phyloP scores from a whole-genome alignment of 2,888 invertebrate genomes.

The Pseudococcus jackbeardsleyi region DNA sequence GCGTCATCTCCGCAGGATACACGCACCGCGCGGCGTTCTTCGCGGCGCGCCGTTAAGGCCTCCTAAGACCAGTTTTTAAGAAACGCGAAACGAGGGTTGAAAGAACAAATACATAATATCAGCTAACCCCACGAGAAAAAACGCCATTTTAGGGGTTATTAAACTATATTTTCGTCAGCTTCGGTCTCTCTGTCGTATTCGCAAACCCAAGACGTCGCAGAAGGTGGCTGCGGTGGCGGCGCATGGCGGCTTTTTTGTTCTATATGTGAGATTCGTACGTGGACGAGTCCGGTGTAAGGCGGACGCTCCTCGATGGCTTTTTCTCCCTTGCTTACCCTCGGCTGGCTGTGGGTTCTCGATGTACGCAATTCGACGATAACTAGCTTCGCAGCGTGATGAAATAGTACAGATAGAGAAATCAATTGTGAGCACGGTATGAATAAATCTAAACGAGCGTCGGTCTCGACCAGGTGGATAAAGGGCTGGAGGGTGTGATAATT shows the following conservation, averaged over 20 bases:
- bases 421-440: background rate
- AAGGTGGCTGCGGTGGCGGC: background rate
- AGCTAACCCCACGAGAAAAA: constrained; percentile 38
- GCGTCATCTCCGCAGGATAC: constrained; percentile 36
- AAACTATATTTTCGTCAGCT: constrained; percentile 22
- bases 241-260: constrained; percentile 17
- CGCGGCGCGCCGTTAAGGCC: background rate
- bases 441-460: constrained; percentile 21
- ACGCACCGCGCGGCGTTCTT: background rate
- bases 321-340: background rate
- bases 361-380: constrained; percentile 33
- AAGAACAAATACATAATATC: constrained; percentile 40
- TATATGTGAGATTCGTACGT: background rate
- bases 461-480: background rate
- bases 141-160: constrained; percentile 40
- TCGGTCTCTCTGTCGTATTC: background rate
- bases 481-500: constrained; percentile 10
- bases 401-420: constrained; percentile 32
- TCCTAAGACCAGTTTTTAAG: constrained; percentile 27
- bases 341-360: background rate
- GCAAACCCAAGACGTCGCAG: background rate
- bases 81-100: constrained; percentile 8
- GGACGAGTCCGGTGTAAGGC: background rate
- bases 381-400: constrained; percentile 40
- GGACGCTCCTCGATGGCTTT: background rate